phyloP scores from a whole-genome alignment of 2,888 invertebrate genomes.

The Habrosyne pyritoides region DNA sequence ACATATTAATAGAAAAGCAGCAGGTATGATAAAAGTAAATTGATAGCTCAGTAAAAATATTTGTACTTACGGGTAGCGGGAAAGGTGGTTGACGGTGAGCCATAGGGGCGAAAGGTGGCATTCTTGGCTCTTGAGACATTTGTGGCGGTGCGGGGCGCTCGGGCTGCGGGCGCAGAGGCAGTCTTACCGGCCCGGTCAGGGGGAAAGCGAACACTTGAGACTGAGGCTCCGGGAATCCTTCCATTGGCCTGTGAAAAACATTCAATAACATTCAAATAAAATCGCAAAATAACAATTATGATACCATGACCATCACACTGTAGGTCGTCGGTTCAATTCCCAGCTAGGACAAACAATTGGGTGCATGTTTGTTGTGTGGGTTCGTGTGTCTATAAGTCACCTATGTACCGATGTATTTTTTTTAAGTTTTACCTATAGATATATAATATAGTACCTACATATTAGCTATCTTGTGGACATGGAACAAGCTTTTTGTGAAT shows the following conservation, averaged over 20 bases:
- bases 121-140: conserved; percentile 46
- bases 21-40: no score
- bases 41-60: neutral
- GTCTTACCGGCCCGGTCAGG: conserved; percentile 73
- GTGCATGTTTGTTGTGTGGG: no score
- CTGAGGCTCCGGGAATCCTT: conserved; percentile 73
- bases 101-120: conserved; percentile 53
- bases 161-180: conserved; percentile 73
- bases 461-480: no score
- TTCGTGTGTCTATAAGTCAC: no score
- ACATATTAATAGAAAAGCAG: no score
- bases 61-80: conserved; percentile 70
- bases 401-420: no score
- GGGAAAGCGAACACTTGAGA: conserved; percentile 81
- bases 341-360: no score
- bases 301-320: no score
- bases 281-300: neutral
- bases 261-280: neutral
- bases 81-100: conserved; percentile 61
- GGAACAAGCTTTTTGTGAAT: no score
- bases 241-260: conserved; percentile 56
- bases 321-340: no score
- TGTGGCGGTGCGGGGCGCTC: conserved; percentile 48
- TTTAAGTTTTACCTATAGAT: no score
- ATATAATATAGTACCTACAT: no score